phyloP scores from a whole-genome alignment of 2,888 invertebrate species.

The Caenorhabditis sulstoni region DNA sequence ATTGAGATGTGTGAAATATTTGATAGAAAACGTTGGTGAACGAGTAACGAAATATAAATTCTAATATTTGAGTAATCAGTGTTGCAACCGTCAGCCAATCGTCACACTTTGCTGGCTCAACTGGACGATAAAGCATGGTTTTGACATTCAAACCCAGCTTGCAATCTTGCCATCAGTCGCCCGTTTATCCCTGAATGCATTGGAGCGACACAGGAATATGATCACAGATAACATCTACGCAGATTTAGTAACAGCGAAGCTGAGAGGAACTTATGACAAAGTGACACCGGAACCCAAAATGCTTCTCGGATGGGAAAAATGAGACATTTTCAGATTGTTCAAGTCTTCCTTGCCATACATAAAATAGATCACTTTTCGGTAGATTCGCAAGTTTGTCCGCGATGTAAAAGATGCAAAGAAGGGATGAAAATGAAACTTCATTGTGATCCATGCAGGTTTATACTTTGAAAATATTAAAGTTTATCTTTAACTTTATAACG shows the following conservation, averaged over 20 bases:
- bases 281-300: slow-evolving; percentile 45
- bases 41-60: background rate
- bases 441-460: slow-evolving; percentile 78
- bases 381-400: slow-evolving; percentile 76
- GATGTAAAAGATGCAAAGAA: slow-evolving; percentile 75
- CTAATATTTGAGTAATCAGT: slow-evolving; percentile 42
- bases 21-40: slow-evolving; percentile 73
- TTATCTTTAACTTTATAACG: background rate
- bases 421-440: slow-evolving; percentile 74
- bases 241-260: slow-evolving; percentile 78
- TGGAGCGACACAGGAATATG: slow-evolving; percentile 79
- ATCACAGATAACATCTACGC: slow-evolving; percentile 75
- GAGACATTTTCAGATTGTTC: slow-evolving; percentile 74
- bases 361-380: slow-evolving; percentile 78
- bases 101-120: slow-evolving; percentile 79
- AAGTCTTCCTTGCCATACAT: slow-evolving; percentile 78
- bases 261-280: slow-evolving; percentile 77
- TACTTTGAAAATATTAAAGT: background rate
- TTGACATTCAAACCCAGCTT: slow-evolving; percentile 65
- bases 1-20: slow-evolving; percentile 73
- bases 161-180: slow-evolving; percentile 75
- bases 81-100: slow-evolving; percentile 70
- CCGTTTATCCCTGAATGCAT: slow-evolving; percentile 72
- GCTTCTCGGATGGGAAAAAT: no score
- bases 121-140: slow-evolving; percentile 78